Evolutionary conservation across 2,888 invertebrate genomes (phyloP).

Genomic region (Netelia melanura): DNA sequence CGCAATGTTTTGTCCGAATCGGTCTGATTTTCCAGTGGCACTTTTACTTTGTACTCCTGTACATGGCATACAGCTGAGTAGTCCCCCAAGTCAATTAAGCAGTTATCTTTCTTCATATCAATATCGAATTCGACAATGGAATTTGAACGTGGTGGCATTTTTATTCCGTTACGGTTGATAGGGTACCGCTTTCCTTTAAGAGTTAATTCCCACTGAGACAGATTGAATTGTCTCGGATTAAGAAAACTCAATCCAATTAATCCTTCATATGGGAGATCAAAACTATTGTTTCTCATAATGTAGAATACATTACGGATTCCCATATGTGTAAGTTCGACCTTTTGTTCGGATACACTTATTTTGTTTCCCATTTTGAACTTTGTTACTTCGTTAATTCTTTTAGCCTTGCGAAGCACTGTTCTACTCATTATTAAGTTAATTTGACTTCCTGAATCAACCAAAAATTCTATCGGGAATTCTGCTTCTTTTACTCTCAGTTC

Average conservation of each 20-base stretch:
- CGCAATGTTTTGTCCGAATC: slow-evolving; percentile 13
- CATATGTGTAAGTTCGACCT: slow-evolving; percentile 24
- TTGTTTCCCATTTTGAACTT: slow-evolving; percentile 10
- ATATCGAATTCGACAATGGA: slow-evolving; percentile 10
- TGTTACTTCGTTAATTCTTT: slow-evolving; percentile 1
- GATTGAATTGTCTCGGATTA: slow-evolving; percentile 3
- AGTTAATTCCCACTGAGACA: slow-evolving; percentile 16
- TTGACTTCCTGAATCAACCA: slow-evolving; percentile 2
- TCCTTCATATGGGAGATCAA: slow-evolving; percentile 19
- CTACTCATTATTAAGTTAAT: slow-evolving; percentile 5
- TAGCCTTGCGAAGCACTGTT: not conserved
- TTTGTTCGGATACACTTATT: slow-evolving; percentile 18
- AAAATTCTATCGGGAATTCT: slow-evolving; percentile 8
- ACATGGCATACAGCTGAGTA: slow-evolving; percentile 19
- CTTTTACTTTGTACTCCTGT: slow-evolving; percentile 6
- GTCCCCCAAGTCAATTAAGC: slow-evolving; percentile 11
- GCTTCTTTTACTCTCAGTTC: not conserved
- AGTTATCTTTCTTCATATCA: slow-evolving; percentile 2
- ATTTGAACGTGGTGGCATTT: slow-evolving; percentile 11
- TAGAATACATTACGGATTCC: slow-evolving; percentile 30
- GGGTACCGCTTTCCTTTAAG: slow-evolving; percentile 10
- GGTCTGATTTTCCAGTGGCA: slow-evolving; percentile 18
- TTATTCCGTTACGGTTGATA: slow-evolving; percentile 18
- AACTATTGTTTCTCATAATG: slow-evolving; percentile 24
- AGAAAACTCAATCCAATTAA: slow-evolving; percentile 10